Conservation (phyloP, 2,113 vertebrate genomes). For the Micromys minutus region DNA sequence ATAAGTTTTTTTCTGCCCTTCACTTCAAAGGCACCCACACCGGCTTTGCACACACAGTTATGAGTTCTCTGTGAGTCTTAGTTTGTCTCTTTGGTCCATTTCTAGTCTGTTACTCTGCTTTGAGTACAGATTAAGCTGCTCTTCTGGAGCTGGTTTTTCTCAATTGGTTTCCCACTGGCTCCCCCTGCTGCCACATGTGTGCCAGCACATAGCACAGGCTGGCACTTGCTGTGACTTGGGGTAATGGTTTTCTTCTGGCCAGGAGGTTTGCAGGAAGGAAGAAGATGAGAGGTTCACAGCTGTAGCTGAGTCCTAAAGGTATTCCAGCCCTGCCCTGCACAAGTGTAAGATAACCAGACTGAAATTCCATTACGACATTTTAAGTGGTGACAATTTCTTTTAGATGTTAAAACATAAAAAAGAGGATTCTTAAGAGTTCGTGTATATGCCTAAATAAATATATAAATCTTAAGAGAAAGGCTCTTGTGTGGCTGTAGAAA, state of each 20-base stretch:
- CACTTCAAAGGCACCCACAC: not conserved
- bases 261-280: not conserved
- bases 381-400: not conserved
- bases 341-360: not conserved
- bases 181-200: constrained; percentile 64
- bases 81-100: constrained; percentile 30
- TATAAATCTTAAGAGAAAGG: not conserved
- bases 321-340: not conserved
- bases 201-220: not conserved
- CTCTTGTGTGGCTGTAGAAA: not conserved
- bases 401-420: constrained; percentile 23
- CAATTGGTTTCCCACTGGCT: constrained; percentile 11
- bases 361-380: constrained; percentile 30
- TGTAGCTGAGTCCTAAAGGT: not conserved
- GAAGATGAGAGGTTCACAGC: not conserved
- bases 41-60: not conserved
- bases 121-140: constrained; percentile 20
- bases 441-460: constrained; percentile 19
- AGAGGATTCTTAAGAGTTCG: constrained; percentile 30
- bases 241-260: not conserved
- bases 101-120: not conserved
- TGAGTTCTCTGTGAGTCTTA: constrained; percentile 28
- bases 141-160: not conserved
- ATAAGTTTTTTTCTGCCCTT: not conserved
- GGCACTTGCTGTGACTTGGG: not conserved